Evolutionary conservation across 1,140 invertebrate species (phyloP).

Genomic region (Zophobas atratus): DNA sequence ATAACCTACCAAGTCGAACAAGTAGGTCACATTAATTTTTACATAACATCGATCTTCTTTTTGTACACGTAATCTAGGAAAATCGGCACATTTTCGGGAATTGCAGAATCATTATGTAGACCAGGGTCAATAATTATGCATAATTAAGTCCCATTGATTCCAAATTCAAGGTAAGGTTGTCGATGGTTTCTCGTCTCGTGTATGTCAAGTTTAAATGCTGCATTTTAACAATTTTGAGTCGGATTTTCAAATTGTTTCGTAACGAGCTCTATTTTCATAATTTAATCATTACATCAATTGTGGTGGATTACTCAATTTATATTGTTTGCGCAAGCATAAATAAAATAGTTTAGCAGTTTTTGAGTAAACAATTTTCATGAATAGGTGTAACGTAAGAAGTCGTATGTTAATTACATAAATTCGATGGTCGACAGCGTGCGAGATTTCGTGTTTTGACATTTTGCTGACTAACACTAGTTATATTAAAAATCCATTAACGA

Average conservation of each 20-base stretch:
- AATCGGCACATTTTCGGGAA: conserved; percentile 1
- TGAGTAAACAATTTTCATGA: not conserved
- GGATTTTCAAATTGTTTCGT: not conserved
- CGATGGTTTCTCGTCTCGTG: conserved; percentile 16
- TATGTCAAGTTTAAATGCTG: conserved; percentile 22
- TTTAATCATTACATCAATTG: not conserved
- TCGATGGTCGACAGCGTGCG: not conserved
- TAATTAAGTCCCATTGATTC: conserved; percentile 35
- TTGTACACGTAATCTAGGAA: not conserved
- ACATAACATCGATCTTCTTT: not conserved
- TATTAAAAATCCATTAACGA: not conserved
- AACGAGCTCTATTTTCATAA: not conserved
- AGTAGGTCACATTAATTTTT: conserved; percentile 17
- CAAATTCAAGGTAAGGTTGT: conserved; percentile 35
- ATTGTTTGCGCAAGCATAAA: not conserved
- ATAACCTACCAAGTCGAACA: not conserved
- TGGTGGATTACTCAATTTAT: not conserved
- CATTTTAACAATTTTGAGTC: not conserved
- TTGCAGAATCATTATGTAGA: not conserved
- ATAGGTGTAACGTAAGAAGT: not conserved
- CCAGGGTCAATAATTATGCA: conserved; percentile 25
- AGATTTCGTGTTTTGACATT: too few species aligned
- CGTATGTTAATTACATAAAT: not conserved
- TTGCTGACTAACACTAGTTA: too few species aligned
- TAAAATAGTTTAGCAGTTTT: not conserved